Evolutionary conservation across 2,888 invertebrate genomes (phyloP).

Genomic region (Dromius quadrimaculatus): DNA sequence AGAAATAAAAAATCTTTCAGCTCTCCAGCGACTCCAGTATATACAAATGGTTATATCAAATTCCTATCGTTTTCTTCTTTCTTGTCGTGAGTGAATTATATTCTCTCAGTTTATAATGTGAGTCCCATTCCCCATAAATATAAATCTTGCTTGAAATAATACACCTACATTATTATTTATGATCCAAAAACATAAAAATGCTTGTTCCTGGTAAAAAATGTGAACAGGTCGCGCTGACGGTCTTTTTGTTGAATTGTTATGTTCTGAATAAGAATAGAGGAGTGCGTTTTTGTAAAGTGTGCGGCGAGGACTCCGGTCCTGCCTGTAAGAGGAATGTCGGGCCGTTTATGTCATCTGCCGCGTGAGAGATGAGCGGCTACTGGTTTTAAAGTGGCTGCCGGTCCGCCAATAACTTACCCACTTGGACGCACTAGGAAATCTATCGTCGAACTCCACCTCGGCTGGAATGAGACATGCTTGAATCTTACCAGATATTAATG

Average conservation of each 20-base stretch:
- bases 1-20: too few relatives aligned
- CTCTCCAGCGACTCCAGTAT: too few relatives aligned
- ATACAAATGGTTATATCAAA: too few relatives aligned
- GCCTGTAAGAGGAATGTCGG: constrained; percentile 46
- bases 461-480: not conserved
- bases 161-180: constrained; percentile 11
- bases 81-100: not conserved
- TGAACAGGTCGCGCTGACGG: not conserved
- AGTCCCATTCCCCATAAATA: not conserved
- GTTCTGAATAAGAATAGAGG: not conserved
- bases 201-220: constrained; percentile 1
- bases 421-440: constrained; percentile 40
- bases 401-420: constrained; percentile 42
- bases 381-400: constrained; percentile 59
- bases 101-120: not conserved
- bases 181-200: not conserved
- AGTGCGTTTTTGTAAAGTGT: constrained; percentile 8
- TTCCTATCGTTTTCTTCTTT: too few relatives aligned
- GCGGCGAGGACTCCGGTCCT: constrained; percentile 9
- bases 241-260: not conserved
- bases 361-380: constrained; percentile 58
- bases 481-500: not conserved
- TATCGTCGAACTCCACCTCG: constrained; percentile 18
- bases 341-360: constrained; percentile 51
- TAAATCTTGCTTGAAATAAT: not conserved